phyloP scores from a whole-genome alignment of 23 tunicate species.

The Ciona savignyi region DNA sequence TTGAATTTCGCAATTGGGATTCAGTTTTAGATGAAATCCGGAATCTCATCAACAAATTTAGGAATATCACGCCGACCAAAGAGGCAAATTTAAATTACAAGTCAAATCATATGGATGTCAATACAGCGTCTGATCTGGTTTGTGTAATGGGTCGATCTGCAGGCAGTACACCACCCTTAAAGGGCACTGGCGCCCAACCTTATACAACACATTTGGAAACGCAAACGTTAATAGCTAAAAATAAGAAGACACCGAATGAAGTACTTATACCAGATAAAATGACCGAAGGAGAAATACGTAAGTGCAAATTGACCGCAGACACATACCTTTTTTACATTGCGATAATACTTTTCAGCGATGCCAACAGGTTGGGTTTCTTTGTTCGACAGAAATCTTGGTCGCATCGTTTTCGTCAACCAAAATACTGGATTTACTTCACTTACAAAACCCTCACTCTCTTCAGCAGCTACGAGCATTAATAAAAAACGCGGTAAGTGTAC shows the following conservation, averaged over 20 bases:
- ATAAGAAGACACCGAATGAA: no score
- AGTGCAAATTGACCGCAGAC: no score
- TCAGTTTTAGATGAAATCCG: neutral
- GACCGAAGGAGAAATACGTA: no score
- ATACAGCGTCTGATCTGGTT: constrained; percentile 10
- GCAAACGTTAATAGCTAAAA: no score
- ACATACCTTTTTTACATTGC: no score
- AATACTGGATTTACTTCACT: neutral
- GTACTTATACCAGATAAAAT: no score
- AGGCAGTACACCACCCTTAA: neutral
- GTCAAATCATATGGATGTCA: neutral
- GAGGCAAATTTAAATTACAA: neutral
- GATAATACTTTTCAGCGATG: no score
- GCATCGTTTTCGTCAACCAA: neutral
- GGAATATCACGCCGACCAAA: neutral
- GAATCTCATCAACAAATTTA: neutral
- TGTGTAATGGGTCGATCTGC: constrained; percentile 11
- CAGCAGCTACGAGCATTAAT: neutral
- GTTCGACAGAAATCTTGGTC: neutral
- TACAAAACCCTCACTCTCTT: neutral
- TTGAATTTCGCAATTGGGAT: constrained; percentile 39
- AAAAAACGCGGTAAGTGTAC: neutral
- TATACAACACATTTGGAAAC: no score
- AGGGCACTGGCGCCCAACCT: neutral
- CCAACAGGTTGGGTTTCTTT: neutral